Evolutionary conservation across 2,888 invertebrate genomes (phyloP), one percentile per base, ranked within the genome.

Genomic region (Sarcophaga rosellei): DNA sequence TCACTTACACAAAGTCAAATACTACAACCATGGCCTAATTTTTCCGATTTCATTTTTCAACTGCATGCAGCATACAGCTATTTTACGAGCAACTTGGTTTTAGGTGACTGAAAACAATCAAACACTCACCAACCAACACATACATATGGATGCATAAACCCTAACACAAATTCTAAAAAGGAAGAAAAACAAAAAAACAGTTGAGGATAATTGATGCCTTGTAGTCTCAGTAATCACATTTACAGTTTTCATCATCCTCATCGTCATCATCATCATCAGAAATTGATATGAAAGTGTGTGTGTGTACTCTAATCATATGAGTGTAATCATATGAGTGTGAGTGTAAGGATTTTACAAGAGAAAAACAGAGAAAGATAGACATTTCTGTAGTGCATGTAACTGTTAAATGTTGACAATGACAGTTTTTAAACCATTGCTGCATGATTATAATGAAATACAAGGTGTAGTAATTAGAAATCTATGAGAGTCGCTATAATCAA

Each of bases 131-230:
- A 15, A 59, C 66, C 57, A 57, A 70, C 44, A 11, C 44, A 61
- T 2, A 53, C 53, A 17, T 17, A 53, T 12, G 53, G 17, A 53
- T 17, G 1, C 53, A 17, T 53, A 57, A 25, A 25, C 69, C 59
- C n/a, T n/a, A 21, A 15, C 35, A 69, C 57, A 79, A 65, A 17
- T 47, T 75, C 11, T 63, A 53, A 73, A 78, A 35, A 8, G 35
- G 8, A 35, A 25, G 5, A 35, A 10, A 8, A 35, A 6, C 0
- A 35, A 35, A 35, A 35, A 35, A 8, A 35, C 8, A 81, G 74
- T 86, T 75, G 66, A 59, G 77, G 81, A 81, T 86, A 84, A 84
- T 84, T 84, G 83, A 84, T 86, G 86, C 70, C 79, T 63, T 84
- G 63, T 77, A 47, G 61, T 66, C 77, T 77, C 59, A 61, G 74